Evolutionary conservation across 2,888 invertebrate genomes (phyloP).

Genomic region (Eupithecia inturbata): DNA sequence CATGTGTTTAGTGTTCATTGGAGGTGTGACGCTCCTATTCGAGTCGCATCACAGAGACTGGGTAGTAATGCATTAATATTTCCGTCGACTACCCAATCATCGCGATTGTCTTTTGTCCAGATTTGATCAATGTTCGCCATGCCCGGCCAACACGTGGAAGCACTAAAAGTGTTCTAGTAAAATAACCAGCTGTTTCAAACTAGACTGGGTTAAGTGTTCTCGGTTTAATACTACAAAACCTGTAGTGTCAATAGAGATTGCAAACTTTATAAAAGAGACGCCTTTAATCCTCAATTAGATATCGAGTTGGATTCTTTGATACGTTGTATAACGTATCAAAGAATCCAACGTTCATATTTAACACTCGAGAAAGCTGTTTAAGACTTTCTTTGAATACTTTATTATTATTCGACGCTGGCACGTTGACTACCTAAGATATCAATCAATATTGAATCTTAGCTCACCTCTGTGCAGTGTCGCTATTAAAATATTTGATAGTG

Average conservation of each 20-base stretch:
- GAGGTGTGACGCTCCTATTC: too few species aligned
- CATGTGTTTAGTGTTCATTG: too few species aligned
- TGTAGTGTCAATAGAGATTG: neutral
- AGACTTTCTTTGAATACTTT: neutral
- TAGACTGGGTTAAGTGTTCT: neutral
- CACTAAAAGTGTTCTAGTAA: neutral
- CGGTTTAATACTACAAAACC: slow-evolving; percentile 6
- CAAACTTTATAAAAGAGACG: slow-evolving; percentile 1
- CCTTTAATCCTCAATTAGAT: neutral
- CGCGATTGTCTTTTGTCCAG: too few species aligned
- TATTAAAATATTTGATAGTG: neutral
- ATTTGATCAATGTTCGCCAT: neutral
- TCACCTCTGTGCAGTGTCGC: neutral
- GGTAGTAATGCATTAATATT: too few species aligned
- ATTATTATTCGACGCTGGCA: neutral
- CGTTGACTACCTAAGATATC: neutral
- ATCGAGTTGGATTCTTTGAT: neutral
- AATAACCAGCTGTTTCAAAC: slow-evolving; percentile 3
- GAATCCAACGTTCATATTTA: neutral
- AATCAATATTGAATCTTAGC: neutral
- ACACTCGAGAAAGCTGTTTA: neutral
- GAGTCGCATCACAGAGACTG: too few species aligned
- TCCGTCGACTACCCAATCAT: too few species aligned
- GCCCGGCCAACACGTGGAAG: neutral
- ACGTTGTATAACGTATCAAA: too few species aligned